Conservation (phyloP, 2,113 vertebrate species). For the Hystrix brachyura region DNA sequence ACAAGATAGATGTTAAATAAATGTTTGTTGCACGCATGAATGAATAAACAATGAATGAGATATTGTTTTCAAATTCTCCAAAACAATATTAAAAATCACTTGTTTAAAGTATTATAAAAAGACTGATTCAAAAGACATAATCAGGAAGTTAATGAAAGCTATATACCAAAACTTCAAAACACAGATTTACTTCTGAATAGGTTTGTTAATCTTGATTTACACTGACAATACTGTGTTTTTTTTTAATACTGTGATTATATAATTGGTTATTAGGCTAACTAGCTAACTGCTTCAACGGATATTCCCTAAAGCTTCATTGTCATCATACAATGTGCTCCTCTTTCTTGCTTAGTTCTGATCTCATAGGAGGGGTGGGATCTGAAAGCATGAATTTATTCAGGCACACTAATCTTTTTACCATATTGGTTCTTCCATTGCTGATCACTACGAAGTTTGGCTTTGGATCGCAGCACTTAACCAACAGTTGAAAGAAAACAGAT, state of each 20-base stretch:
- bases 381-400: not conserved
- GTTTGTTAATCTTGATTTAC: not conserved
- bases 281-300: not conserved
- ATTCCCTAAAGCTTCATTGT: not conserved
- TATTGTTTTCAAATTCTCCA: not conserved
- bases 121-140: not conserved
- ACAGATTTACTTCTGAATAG: not conserved
- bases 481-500: not conserved
- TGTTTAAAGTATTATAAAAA: slow-evolving; percentile 4
- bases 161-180: not conserved
- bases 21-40: not conserved
- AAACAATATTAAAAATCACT: not conserved
- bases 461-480: not conserved
- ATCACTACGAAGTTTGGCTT: not conserved
- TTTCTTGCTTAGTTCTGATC: not conserved
- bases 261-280: not conserved
- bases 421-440: not conserved
- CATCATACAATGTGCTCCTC: not conserved
- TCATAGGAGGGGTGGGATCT: not conserved
- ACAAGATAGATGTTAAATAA: not conserved
- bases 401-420: not conserved
- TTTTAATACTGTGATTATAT: not conserved
- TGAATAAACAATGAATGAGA: not conserved
- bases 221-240: not conserved
- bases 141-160: not conserved